A percentile compares a stretch with the other conserved stretches of the same genome.
Conservation (phyloP, 2,797 vertebrate genomes). For the Rhynchonycteris naso region DNA sequence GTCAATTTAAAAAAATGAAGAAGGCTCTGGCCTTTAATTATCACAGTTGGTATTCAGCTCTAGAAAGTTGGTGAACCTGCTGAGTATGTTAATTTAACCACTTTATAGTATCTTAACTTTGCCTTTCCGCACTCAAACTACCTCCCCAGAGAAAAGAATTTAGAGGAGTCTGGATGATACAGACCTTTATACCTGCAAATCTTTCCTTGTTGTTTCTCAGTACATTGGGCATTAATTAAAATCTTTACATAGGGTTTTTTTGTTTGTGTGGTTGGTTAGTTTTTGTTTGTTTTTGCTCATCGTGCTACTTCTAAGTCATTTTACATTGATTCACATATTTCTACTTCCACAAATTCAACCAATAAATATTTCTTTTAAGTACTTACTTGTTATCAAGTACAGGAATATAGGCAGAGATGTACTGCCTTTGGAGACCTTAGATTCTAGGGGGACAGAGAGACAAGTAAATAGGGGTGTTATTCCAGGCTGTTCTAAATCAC, state of each 20-base stretch:
- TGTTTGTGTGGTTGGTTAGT: background rate
- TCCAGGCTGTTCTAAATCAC: background rate
- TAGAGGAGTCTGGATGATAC: background rate
- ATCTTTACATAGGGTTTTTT: background rate
- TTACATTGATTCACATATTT: background rate
- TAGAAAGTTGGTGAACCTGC: constrained; percentile 58
- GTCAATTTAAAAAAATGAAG: constrained; percentile 58
- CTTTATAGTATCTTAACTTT: constrained; percentile 53
- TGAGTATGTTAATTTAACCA: constrained; percentile 61
- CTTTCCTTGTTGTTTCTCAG: background rate
- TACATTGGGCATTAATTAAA: background rate
- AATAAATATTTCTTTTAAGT: background rate
- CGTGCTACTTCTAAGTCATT: background rate
- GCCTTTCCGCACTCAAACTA: background rate
- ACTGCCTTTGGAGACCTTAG: background rate
- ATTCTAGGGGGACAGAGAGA: background rate
- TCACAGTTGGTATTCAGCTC: constrained; percentile 64
- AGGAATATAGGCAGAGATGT: background rate
- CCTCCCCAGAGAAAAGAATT: constrained; percentile 33
- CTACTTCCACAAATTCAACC: background rate
- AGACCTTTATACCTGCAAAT: background rate
- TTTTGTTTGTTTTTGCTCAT: background rate
- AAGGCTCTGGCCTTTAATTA: constrained; percentile 82
- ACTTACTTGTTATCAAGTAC: background rate
- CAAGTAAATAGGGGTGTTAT: background rate